Conservation (phyloP, 1,140 invertebrate species). For the Lasioglossum baleicum region DNA sequence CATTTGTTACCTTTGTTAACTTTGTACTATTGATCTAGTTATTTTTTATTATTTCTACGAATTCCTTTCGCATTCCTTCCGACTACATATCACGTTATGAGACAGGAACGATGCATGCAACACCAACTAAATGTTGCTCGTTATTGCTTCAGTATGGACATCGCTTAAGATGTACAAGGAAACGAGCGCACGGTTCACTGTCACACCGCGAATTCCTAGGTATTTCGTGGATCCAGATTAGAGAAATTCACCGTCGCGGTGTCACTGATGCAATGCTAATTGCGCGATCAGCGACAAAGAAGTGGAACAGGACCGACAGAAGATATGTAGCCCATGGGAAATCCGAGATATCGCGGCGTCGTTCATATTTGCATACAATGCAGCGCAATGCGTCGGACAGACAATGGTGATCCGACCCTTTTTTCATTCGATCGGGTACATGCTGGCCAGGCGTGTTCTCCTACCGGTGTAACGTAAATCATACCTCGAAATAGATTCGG, state of each 20-base stretch:
- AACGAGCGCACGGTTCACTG: no score
- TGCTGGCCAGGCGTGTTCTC: constrained; percentile 28
- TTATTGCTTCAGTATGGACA: no score
- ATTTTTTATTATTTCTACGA: no score
- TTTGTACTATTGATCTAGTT: no score
- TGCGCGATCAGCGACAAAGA: constrained; percentile 19
- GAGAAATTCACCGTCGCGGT: background rate
- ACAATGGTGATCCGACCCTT: constrained; percentile 41
- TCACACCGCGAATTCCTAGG: no score
- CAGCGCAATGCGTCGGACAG: constrained; percentile 34
- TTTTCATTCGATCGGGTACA: constrained; percentile 36
- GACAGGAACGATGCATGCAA: no score
- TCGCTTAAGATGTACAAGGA: no score
- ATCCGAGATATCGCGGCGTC: constrained; percentile 45
- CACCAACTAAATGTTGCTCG: no score
- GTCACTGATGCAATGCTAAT: constrained; percentile 18
- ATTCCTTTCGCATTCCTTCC: no score
- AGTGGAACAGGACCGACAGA: constrained; percentile 8
- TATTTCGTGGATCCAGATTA: no score
- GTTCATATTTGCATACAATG: constrained; percentile 59
- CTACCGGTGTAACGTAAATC: constrained; percentile 57
- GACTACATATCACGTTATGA: no score
- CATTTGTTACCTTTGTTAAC: no score
- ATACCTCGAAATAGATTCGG: constrained; percentile 57
- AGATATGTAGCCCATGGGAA: constrained; percentile 9